Evolutionary conservation across 2,888 invertebrate genomes (phyloP).

Genomic region (Corbicula japonica): DNA sequence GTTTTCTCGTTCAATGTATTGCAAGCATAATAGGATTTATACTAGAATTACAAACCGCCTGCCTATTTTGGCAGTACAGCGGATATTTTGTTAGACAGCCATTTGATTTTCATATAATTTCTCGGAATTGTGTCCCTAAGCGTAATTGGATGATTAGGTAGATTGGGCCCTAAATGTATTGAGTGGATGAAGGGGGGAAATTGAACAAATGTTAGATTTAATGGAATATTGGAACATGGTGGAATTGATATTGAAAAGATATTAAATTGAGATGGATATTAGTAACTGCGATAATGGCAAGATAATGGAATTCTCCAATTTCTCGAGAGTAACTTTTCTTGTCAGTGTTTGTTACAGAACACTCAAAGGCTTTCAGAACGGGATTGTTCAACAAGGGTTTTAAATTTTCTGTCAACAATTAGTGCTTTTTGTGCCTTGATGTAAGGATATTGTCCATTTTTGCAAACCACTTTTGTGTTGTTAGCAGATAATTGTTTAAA

Average conservation of each 20-base stretch:
- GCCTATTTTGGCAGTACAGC: conserved; percentile 38
- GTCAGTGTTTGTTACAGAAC: conserved; percentile 24
- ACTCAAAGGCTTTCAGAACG: conserved; percentile 29
- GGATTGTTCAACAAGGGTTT: conserved; percentile 19
- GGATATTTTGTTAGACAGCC: conserved; percentile 59
- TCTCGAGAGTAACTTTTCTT: conserved; percentile 42
- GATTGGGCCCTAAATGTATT: conserved; percentile 55
- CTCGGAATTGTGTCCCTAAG: conserved; percentile 61
- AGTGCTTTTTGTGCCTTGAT: neutral
- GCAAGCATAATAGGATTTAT: conserved; percentile 16
- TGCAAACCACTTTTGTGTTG: too few relatives aligned
- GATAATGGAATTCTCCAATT: conserved; percentile 60
- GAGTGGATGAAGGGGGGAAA: conserved; percentile 58
- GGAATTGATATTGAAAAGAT: conserved; percentile 65
- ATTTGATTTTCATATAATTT: conserved; percentile 68
- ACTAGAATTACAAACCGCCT: conserved; percentile 12
- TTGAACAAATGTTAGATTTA: conserved; percentile 68
- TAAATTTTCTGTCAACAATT: conserved; percentile 29
- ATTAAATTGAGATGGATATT: conserved; percentile 60
- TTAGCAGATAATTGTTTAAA: too few relatives aligned
- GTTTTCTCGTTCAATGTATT: conserved; percentile 11
- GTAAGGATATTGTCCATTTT: neutral
- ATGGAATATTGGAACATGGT: conserved; percentile 61
- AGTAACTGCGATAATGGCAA: conserved; percentile 30
- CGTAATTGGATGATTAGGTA: conserved; percentile 66